Evolutionary conservation across 2,113 vertebrate species (phyloP).

Genomic region (Phalacrocorax aristotelis): DNA sequence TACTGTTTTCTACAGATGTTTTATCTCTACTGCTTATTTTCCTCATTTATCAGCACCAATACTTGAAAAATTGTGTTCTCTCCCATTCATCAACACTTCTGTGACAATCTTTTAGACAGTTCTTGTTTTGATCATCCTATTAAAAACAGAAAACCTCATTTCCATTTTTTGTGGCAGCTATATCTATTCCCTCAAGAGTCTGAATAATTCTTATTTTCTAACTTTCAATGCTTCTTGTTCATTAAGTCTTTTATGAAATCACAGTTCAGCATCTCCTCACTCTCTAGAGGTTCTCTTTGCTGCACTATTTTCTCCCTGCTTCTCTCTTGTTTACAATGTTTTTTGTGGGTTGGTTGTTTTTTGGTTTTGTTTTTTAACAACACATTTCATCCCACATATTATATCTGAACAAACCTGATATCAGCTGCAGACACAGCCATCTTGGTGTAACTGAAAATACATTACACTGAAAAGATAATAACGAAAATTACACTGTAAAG

Average conservation of each 20-base stretch:
- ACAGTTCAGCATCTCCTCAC: neutral
- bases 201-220: neutral
- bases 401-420: neutral
- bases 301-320: neutral
- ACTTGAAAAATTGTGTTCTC: neutral
- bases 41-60: neutral
- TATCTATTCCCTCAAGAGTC: neutral
- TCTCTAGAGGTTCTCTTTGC: neutral
- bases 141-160: neutral
- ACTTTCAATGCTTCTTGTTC: neutral
- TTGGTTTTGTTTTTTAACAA: neutral
- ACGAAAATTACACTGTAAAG: constrained; percentile 16
- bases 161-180: neutral
- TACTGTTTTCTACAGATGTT: neutral
- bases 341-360: neutral
- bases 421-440: neutral
- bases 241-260: neutral
- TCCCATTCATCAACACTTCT: neutral
- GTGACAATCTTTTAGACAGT: neutral
- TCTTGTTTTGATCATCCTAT: neutral
- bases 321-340: neutral
- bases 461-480: neutral
- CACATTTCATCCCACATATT: neutral
- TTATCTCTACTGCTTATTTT: neutral
- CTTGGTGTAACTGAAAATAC: neutral